Evolutionary conservation across 2,888 invertebrate genomes (phyloP).

Genomic region (Penaeus monodon): DNA sequence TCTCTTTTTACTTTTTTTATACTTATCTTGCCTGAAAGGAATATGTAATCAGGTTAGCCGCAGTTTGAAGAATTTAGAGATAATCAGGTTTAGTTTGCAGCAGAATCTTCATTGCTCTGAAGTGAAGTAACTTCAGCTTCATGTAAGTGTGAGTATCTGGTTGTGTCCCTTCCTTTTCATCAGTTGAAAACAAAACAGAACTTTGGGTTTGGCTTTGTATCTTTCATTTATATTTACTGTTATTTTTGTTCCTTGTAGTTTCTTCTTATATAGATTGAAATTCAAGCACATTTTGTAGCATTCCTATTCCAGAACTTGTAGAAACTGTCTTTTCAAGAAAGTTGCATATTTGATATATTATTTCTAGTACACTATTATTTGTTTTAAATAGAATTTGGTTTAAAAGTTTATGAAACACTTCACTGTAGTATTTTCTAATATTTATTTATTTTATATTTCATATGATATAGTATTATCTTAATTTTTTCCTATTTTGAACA

Average conservation of each 20-base stretch:
- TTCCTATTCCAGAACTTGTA: neutral
- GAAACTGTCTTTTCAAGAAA: neutral
- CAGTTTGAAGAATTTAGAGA: too few relatives aligned
- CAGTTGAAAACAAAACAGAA: too few relatives aligned
- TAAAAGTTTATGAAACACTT: too few relatives aligned
- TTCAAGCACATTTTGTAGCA: neutral
- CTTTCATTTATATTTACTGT: neutral
- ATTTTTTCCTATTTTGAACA: slow-evolving; percentile 14
- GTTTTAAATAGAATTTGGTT: neutral
- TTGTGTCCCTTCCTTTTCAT: too few relatives aligned
- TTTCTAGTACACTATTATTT: neutral
- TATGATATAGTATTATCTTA: neutral
- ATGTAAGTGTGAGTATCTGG: too few relatives aligned
- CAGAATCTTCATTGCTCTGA: too few relatives aligned
- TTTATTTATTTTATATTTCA: slow-evolving; percentile 11
- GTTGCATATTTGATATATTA: neutral
- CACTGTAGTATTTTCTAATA: neutral
- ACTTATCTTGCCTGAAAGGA: too few relatives aligned
- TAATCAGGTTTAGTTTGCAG: too few relatives aligned
- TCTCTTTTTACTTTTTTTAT: too few relatives aligned
- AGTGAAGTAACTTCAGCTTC: too few relatives aligned
- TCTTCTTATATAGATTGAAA: too few relatives aligned
- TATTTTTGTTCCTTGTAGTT: neutral
- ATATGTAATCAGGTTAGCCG: too few relatives aligned
- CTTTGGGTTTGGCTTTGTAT: neutral